phyloP scores from a whole-genome alignment of 2,113 vertebrate genomes.

The Clarias batrachus region DNA sequence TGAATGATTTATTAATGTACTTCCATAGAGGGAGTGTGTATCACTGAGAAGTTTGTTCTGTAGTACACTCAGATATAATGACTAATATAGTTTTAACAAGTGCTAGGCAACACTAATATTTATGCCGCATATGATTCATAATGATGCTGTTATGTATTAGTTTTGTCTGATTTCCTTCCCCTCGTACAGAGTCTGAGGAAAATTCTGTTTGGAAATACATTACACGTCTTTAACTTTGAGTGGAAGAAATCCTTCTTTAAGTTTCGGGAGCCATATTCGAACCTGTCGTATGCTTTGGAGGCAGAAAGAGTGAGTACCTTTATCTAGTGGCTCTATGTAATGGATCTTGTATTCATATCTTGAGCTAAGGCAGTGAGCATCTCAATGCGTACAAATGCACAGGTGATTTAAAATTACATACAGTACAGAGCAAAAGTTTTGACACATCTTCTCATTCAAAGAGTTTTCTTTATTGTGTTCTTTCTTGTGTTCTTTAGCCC shows the following conservation, averaged over 20 bases:
- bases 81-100: neutral
- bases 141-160: neutral
- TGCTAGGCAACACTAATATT: neutral
- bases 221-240: slow-evolving; percentile 69
- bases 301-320: slow-evolving; percentile 69
- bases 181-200: slow-evolving; percentile 71
- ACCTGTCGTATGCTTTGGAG: slow-evolving; percentile 75
- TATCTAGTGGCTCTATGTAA: neutral
- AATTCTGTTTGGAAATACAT: slow-evolving; percentile 74
- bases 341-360: neutral
- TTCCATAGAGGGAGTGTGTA: neutral
- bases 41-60: neutral
- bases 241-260: slow-evolving; percentile 78
- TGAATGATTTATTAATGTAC: neutral
- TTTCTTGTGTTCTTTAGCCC: no score
- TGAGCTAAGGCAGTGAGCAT: neutral
- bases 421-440: neutral
- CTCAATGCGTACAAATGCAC: neutral
- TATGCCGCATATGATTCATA: neutral
- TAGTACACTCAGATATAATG: neutral
- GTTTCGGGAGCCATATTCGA: slow-evolving; percentile 70
- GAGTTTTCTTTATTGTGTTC: no score
- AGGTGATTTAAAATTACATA: neutral
- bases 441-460: no score
- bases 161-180: neutral